Base-by-base conservation (phyloP, 2,888 invertebrate genomes). In the Meghimatium bilineatum region DNA sequence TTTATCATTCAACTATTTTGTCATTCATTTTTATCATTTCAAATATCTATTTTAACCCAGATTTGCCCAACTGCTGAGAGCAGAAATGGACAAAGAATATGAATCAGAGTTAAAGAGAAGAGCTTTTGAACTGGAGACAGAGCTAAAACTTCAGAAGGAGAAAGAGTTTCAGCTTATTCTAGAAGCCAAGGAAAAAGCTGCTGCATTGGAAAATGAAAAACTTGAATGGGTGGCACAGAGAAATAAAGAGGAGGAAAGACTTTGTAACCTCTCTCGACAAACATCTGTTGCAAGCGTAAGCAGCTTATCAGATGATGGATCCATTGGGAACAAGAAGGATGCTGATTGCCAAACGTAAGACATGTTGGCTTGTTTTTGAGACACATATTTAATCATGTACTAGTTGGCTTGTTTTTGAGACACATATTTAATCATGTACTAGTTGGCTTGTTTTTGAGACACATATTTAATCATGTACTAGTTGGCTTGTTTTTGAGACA, bases 261-360 rank as follows among this genome's bases (percentile, higher is more conserved):
- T 44, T 8, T 78, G n/a, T 32, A 67, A 29, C 44, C n/a, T 78
- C n/a, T 78, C 78, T 6, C 63, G 78, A 29, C 81, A 81, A 44
- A 63, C 74, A 10, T 81, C 72, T 20, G 23, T 44, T 20, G n/a
- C 8, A 20, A 72, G 72, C n/a, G 38, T 69, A 29, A 12, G 63
- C 36, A 56, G 56, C 6, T 23, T 69, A 32, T 63, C 38, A 29
- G 66, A 66, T 32, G 78, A 78, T 26, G 66, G 78, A 10, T 6
- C 32, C 29, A 32, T 5, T 26, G 66, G 78, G n/a, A 63, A 10
- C 23, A 81, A 63, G 66, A 81, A 81, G 49, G 83, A 83, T 71
- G 83, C 60, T 38, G 77, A 83, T 44, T 83, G 83, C 60, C 83
- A 83, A 60, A 83, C 83, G 83, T 83, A 83, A 82, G 82, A 63